A percentile compares a stretch with the other conserved stretches of the same genome.
These are phyloP conservation scores for Chydorus sphaericus DNA, from an alignment of 2,888 invertebrate genomes.

Conservation along the genomic window DNA sequence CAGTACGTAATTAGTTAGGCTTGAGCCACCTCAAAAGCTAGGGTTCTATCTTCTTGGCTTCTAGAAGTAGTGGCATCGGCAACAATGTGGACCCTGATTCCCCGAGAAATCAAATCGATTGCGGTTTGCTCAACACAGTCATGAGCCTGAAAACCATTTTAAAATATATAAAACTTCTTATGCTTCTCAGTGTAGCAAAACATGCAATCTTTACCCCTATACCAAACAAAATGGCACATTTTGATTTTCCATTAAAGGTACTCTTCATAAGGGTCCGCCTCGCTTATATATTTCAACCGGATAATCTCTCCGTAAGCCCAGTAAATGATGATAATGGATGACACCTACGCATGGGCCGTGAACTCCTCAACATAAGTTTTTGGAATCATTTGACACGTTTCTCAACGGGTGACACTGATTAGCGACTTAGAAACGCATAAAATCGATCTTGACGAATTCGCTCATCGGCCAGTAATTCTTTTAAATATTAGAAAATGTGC, in stretches of 20 bases:
- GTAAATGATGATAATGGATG: too few relatives aligned
- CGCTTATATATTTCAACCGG: too few relatives aligned
- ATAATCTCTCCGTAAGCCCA: too few relatives aligned
- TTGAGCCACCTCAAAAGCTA: slow-evolving; percentile 46
- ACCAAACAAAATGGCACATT: slow-evolving; percentile 46
- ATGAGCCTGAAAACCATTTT: slow-evolving; percentile 45
- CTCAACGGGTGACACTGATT: slow-evolving; percentile 75
- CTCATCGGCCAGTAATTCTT: slow-evolving; percentile 35
- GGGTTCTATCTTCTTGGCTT: slow-evolving; percentile 43
- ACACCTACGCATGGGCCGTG: too few relatives aligned
- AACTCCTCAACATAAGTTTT: too few relatives aligned
- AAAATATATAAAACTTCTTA: background rate
- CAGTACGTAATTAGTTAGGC: background rate
- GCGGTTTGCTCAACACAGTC: slow-evolving; percentile 67
- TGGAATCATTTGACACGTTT: too few relatives aligned
- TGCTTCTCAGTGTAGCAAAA: background rate
- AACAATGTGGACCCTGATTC: slow-evolving; percentile 50
- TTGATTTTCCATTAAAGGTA: slow-evolving; percentile 36
- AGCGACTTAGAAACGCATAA: slow-evolving; percentile 79
- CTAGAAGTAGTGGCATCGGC: slow-evolving; percentile 66
- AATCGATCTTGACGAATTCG: slow-evolving; percentile 60
- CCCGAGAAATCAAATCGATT: slow-evolving; percentile 46
- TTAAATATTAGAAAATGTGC: too few relatives aligned
- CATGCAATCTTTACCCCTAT: slow-evolving; percentile 42
- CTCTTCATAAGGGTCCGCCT: slow-evolving; percentile 40